These are phyloP conservation scores for Gracilinanus agilis DNA, from an alignment of 2,113 vertebrate species.

Conservation along the genomic window DNA sequence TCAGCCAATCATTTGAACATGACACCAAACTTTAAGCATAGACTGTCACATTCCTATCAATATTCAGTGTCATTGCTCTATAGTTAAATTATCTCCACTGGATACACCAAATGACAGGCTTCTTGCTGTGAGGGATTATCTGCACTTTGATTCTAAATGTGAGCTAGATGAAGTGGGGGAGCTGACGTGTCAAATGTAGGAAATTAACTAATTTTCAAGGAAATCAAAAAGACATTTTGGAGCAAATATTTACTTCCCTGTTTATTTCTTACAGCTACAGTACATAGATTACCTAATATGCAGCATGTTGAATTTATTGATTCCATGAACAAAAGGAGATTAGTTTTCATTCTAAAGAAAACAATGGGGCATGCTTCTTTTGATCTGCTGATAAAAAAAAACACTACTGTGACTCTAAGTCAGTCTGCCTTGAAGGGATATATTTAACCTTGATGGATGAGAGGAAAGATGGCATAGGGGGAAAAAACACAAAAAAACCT, in stretches of 20 bases:
- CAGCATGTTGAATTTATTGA: constrained; percentile 62
- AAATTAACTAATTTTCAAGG: constrained; percentile 76
- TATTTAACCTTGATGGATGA: constrained; percentile 39
- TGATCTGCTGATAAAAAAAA: constrained; percentile 52
- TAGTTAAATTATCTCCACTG: constrained; percentile 82
- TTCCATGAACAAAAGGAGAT: constrained; percentile 49
- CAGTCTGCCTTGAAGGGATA: constrained; percentile 42
- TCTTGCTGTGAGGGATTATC: constrained; percentile 66
- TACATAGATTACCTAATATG: constrained; percentile 64
- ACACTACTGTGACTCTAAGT: neutral
- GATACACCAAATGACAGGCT: constrained; percentile 80
- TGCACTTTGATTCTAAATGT: constrained; percentile 72
- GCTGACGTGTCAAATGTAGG: constrained; percentile 37
- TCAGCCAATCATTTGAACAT: constrained; percentile 76
- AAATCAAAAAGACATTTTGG: constrained; percentile 70
- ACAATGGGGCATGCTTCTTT: neutral
- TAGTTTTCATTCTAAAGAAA: constrained; percentile 56
- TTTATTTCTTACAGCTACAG: constrained; percentile 68
- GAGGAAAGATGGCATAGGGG: constrained; percentile 1
- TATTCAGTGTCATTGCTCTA: constrained; percentile 76
- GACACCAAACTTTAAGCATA: constrained; percentile 78
- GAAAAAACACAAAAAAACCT: constrained; percentile 37
- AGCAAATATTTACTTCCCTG: constrained; percentile 78
- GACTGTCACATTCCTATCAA: constrained; percentile 84
- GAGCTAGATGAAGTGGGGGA: constrained; percentile 33